These are phyloP conservation scores for Phyto melanocephala DNA, from an alignment of 2,888 invertebrate genomes.

Conservation along the genomic window DNA sequence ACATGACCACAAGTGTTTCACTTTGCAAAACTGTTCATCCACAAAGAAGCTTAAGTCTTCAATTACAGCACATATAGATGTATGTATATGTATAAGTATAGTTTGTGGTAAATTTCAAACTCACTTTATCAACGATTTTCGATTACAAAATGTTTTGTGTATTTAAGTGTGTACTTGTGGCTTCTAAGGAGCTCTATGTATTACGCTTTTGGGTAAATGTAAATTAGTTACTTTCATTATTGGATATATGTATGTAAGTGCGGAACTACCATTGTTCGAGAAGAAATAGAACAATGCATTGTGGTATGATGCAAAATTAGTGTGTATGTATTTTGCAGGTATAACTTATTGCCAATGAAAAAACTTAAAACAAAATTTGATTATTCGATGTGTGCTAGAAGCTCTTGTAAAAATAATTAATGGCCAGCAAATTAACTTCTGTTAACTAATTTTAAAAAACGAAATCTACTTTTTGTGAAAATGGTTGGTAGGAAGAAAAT, in stretches of 20 bases:
- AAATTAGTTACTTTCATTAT: slow-evolving; percentile 48
- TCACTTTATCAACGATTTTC: slow-evolving; percentile 11
- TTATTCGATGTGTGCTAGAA: not conserved
- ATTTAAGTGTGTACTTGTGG: slow-evolving; percentile 42
- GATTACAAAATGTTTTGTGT: slow-evolving; percentile 51
- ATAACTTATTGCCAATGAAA: not conserved
- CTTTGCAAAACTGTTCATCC: slow-evolving; percentile 13
- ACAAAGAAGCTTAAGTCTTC: slow-evolving; percentile 27
- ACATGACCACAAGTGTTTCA: slow-evolving; percentile 9
- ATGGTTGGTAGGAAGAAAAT: no score
- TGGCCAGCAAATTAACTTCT: not conserved
- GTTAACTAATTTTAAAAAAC: not conserved
- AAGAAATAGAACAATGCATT: not conserved
- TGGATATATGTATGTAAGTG: not conserved
- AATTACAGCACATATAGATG: slow-evolving; percentile 1
- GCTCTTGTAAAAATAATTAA: not conserved
- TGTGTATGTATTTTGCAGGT: not conserved
- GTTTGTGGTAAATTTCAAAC: slow-evolving; percentile 42
- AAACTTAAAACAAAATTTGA: not conserved
- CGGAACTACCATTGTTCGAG: not conserved
- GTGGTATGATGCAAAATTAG: not conserved
- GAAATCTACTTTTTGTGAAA: not conserved
- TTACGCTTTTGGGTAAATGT: slow-evolving; percentile 30
- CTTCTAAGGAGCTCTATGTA: slow-evolving; percentile 41
- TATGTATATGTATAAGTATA: not conserved